Evolutionary conservation across 2,888 invertebrate genomes (phyloP), one percentile per base, ranked within the genome.

Genomic region (Salticus scenicus): DNA sequence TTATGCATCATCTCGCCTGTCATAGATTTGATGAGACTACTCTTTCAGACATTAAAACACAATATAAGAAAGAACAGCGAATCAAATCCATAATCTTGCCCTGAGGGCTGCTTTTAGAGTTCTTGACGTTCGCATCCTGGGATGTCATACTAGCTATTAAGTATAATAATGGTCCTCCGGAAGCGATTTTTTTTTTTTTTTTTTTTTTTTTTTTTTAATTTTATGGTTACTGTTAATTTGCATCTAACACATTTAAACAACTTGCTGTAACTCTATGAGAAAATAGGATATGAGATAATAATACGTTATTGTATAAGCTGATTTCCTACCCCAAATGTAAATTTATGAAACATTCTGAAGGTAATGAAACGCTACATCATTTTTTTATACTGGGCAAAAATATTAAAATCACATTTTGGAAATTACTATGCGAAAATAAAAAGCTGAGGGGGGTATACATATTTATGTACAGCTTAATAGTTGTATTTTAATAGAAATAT

Each of bases 81-180:
- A 47, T n/a, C 12, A 47, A 17, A 17, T n/a, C 10, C 10, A 57
- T 24, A 24, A 57, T 20, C 57, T 24, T 79, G 42, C 31, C 79
- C 71, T 14, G 63, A 20, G 79, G 79, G 73, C 47, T 41, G 28
- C 37, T 30, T 0, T 37, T 24, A 30, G 64, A 70, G 30, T 57
- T 47, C 70, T 75, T 81, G 81, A 81, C 81, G 70, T 70, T 28
- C 75, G 63, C 57, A 81, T 81, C 81, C 81, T 75, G 73, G 67
- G 17, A 33, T 70, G 75, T 81, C 74, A 81, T 64, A 63, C 63
- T 27, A 30, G 27, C 69, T 63, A 75, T 57, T 74, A 71, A 63
- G 74, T 67, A 70, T 67, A 81, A 81, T 81, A 81, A 81, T 75
- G 70, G 70, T n/a, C 63, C 70, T 27, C 81, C 81, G 81, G 81